Conservation (phyloP, 2,113 vertebrate species). For the Hypanus sabinus region DNA sequence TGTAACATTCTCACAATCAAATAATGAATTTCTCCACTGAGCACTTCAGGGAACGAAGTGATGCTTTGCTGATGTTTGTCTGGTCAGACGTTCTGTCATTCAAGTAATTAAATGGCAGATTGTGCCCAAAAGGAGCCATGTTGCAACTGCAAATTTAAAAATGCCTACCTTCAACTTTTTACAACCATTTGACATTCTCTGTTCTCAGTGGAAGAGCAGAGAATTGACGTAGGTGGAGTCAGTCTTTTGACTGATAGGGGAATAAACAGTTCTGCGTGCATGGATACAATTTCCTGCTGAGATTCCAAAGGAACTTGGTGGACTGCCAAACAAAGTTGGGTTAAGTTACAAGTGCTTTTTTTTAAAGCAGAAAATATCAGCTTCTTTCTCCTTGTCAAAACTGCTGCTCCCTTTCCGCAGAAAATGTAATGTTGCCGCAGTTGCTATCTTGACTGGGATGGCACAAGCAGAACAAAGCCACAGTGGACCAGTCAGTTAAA, state of each 20-base stretch:
- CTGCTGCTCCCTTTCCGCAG: neutral
- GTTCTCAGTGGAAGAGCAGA: neutral
- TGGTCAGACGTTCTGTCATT: neutral
- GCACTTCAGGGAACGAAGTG: neutral
- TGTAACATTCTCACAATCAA: neutral
- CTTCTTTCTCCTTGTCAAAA: neutral
- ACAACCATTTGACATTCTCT: neutral
- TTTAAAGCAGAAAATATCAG: neutral
- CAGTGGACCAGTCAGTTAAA: neutral
- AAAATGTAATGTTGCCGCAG: neutral
- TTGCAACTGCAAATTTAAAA: neutral
- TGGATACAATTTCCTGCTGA: neutral
- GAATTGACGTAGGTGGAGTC: neutral
- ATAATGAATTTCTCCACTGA: neutral
- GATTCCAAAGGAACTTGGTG: neutral
- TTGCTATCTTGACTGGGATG: neutral
- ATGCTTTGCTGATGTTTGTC: neutral
- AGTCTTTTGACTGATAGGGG: conserved; percentile 17
- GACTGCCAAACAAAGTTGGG: neutral
- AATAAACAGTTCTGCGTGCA: conserved; percentile 3
- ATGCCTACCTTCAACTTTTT: neutral
- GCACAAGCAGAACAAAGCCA: neutral
- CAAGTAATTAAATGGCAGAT: neutral
- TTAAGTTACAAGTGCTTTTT: neutral
- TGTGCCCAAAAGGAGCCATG: neutral